Evolutionary conservation across 2,113 vertebrate genomes (phyloP), one percentile per base, ranked within the genome.

Genomic region (Equus quagga): DNA sequence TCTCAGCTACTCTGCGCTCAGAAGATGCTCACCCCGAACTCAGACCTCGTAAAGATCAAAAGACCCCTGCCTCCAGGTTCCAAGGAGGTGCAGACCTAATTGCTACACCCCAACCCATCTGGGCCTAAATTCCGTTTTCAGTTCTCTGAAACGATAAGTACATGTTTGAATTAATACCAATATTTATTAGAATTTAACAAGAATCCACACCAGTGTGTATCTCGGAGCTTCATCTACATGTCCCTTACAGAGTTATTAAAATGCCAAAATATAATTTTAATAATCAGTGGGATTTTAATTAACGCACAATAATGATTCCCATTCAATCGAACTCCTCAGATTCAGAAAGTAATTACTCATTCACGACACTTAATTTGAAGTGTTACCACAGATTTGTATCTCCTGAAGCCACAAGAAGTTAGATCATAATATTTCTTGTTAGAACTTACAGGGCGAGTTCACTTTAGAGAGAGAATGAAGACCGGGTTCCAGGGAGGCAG

Each of bases 301-400:
- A 98, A 96, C 86, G 89, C 72, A 98, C 85, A 98, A 96, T 98
- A 98, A 98, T 97, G 97, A 98, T 90, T 72, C 87, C 58, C 96
- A 92, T 98, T 98, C 97, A 98, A 97, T 70, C 15, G 21, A 97
- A 94, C 15, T 75, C n/a, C 97, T 98, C 95, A 7, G 72, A 96
- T 98, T 98, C 96, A 28, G 41, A 98, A 97, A 98, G 95, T 85
- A 98, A 98, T 98, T 98, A 98, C 97, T 98, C 94, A 97, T 93
- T 97, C 98, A 97, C 96, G 96, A 97, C 94, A 91, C 86, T 98
- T 98, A 85, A 89, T 98, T 98, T 98, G 97, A 98, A 98, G 97
- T 78, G 65, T 97, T 98, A 97, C 94, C 97, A 80, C 95, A 98
- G 97, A 98, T 98, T 56, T 60, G 85, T 97, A 97, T 98, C 98